Conservation (phyloP, 1,140 invertebrate genomes). For the Carcinoscorpius rotundicauda region DNA sequence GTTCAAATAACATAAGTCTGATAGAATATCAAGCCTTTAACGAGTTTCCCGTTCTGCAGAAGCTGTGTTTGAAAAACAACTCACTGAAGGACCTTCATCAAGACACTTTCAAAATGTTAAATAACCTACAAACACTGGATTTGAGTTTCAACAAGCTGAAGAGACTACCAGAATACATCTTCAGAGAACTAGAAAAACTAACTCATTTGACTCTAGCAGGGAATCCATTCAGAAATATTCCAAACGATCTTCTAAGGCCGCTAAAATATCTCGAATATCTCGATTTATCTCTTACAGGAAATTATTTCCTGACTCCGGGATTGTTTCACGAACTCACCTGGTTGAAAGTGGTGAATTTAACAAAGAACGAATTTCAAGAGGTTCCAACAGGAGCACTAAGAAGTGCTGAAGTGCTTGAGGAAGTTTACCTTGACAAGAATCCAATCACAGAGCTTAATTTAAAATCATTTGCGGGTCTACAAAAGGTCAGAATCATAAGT, state of each 20-base stretch:
- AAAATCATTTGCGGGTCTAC: constrained; percentile 16
- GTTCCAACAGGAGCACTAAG: constrained; percentile 19
- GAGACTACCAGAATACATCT: constrained; percentile 13
- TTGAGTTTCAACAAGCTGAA: constrained; percentile 17
- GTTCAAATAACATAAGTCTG: no score
- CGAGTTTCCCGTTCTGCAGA: no score
- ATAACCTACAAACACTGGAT: constrained; percentile 14
- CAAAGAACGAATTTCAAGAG: constrained; percentile 18
- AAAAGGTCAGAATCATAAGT: constrained; percentile 11
- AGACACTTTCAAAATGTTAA: background rate
- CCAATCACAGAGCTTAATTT: constrained; percentile 13
- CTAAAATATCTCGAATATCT: constrained; percentile 14
- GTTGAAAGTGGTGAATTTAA: constrained; percentile 21
- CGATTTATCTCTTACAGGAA: constrained; percentile 12
- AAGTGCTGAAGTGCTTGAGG: constrained; percentile 10
- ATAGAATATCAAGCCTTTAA: no score
- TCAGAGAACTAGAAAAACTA: constrained; percentile 12
- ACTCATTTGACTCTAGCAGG: constrained; percentile 13
- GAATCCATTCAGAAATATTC: constrained; percentile 16
- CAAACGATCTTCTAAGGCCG: constrained; percentile 10
- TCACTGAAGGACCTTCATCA: no score
- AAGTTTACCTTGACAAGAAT: constrained; percentile 18
- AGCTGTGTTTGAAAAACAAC: no score
- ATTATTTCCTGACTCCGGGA: background rate
- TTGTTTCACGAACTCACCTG: background rate